phyloP scores from a whole-genome alignment of 2,797 vertebrate species.

The Coluber constrictor region DNA sequence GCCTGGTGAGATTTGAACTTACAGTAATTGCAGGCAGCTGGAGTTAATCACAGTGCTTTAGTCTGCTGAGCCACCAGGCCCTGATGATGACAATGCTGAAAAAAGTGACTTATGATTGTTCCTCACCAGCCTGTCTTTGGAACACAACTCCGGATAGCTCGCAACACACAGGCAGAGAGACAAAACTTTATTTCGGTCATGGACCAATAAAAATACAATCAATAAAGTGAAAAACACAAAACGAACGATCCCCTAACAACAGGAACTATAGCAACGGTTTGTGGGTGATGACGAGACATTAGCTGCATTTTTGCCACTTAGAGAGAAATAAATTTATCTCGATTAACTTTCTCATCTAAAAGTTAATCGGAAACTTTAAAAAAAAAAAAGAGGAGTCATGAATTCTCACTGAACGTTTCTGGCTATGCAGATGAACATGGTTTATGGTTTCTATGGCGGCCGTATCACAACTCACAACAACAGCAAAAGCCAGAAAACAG shows the following conservation, averaged over 20 bases:
- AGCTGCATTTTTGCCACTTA: neutral
- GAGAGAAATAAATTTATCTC: neutral
- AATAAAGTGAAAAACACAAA: neutral
- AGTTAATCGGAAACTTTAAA: neutral
- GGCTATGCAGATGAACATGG: neutral
- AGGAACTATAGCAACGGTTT: no score
- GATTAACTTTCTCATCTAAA: neutral
- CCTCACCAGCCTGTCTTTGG: neutral
- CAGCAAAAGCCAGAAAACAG: neutral
- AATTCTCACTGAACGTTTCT: neutral
- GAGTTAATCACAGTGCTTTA: no score
- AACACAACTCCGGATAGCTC: neutral
- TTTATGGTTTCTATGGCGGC: neutral
- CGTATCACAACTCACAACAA: neutral
- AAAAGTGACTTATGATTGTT: neutral
- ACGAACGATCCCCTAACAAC: neutral
- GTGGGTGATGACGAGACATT: neutral
- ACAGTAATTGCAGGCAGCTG: no score
- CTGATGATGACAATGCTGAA: neutral
- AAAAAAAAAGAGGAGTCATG: no score
- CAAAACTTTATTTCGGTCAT: neutral
- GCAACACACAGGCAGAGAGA: neutral
- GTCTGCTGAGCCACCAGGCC: no score
- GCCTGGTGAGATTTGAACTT: no score
- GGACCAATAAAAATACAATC: neutral